These are phyloP conservation scores for Plutella xylostella DNA, from an alignment of 2,888 invertebrate species.

Conservation along the genomic window DNA sequence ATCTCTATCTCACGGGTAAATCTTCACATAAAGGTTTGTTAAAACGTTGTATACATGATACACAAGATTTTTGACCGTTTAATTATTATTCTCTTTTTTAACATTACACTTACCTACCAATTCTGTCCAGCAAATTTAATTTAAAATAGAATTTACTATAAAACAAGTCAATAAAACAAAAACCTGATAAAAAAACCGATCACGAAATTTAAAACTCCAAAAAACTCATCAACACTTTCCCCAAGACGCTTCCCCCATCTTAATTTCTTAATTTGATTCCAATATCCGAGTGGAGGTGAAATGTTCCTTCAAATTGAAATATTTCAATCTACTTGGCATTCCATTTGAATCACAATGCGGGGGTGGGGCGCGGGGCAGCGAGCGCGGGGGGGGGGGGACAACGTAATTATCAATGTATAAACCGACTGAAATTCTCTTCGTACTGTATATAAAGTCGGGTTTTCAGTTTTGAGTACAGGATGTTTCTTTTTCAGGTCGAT, in stretches of 20 bases:
- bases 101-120: no score
- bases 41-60: no score
- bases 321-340: conserved; percentile 68
- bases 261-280: conserved; percentile 45
- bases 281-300: conserved; percentile 37
- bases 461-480: conserved; percentile 11
- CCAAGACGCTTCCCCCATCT: conserved; percentile 31
- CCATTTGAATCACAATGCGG: conserved; percentile 67
- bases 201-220: no score
- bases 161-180: no score
- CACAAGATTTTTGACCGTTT: no score
- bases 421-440: conserved; percentile 41
- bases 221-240: no score
- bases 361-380: conserved; percentile 17
- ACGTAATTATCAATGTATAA: conserved; percentile 55
- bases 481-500: conserved; percentile 5
- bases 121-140: no score
- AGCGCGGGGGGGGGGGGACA: conserved; percentile 14
- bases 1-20: no score
- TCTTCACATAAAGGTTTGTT: no score
- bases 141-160: no score
- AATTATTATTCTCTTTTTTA: no score
- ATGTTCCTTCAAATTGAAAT: conserved; percentile 60
- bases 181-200: no score
- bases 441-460: conserved; percentile 22